phyloP scores from a whole-genome alignment of 2,113 vertebrate genomes.

The Dicerorhinus sumatrensis region DNA sequence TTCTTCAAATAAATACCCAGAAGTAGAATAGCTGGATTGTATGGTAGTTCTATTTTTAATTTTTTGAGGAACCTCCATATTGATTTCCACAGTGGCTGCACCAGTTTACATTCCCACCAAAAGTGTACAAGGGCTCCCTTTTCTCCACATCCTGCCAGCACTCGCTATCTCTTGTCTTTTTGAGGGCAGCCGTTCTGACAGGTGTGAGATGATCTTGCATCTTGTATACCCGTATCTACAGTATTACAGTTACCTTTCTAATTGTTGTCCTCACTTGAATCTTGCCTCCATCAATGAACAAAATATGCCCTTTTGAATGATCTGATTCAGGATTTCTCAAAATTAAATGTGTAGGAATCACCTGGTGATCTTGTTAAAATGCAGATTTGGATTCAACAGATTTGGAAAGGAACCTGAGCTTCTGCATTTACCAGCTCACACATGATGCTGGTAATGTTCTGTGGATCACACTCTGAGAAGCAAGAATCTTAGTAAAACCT shows the following conservation, averaged over 20 bases:
- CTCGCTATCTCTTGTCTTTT: background rate
- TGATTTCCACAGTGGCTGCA: background rate
- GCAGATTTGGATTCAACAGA: background rate
- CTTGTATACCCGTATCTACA: background rate
- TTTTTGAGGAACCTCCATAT: background rate
- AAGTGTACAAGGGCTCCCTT: background rate
- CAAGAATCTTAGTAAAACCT: background rate
- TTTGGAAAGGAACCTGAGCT: background rate
- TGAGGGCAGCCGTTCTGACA: background rate
- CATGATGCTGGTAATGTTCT: background rate
- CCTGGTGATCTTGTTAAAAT: background rate
- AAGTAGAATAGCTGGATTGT: background rate
- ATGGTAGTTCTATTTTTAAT: background rate
- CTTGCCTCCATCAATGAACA: background rate
- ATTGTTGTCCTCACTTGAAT: background rate
- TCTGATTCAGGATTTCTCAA: constrained; percentile 30
- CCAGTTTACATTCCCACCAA: background rate
- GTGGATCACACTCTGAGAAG: background rate
- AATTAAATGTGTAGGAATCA: background rate
- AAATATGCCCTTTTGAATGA: background rate
- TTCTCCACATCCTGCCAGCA: background rate
- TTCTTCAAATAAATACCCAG: background rate
- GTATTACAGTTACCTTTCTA: background rate
- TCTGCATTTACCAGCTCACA: background rate
- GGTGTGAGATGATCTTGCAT: background rate